Percentiles rank a stretch among this genome's conserved stretches.
phyloP scores from a whole-genome alignment of 2,888 invertebrate genomes.

The Melinaea marsaeus region DNA sequence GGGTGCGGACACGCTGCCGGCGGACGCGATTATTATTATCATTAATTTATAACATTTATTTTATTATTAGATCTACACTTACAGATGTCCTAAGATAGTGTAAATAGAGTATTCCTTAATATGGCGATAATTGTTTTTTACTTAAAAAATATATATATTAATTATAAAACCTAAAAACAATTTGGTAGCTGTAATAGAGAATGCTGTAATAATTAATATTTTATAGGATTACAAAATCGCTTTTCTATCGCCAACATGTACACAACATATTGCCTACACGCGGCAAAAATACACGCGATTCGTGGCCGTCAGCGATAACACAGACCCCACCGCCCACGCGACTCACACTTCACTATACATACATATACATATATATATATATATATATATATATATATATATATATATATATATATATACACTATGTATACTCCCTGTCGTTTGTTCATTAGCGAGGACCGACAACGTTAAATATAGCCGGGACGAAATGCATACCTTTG shows the following conservation, averaged over 20 bases:
- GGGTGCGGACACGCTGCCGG: conserved; percentile 10
- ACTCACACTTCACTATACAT: conserved; percentile 30
- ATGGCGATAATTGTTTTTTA: too few species aligned
- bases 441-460: conserved; percentile 37
- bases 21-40: conserved; percentile 17
- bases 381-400: conserved; percentile 1
- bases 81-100: too few species aligned
- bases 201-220: neutral
- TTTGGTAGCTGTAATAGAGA: neutral
- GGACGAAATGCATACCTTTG: conserved; percentile 29
- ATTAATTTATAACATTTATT: neutral
- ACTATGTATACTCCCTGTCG: conserved; percentile 17
- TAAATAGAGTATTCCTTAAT: too few species aligned
- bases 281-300: conserved; percentile 51
- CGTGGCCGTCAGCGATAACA: conserved; percentile 47
- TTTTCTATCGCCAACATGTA: conserved; percentile 3
- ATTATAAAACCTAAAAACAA: too few species aligned
- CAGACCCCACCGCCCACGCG: conserved; percentile 36
- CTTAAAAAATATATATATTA: too few species aligned
- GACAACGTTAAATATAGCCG: conserved; percentile 36
- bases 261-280: conserved; percentile 35
- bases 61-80: too few species aligned
- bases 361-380: conserved; percentile 25
- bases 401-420: neutral
- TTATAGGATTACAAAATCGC: conserved; percentile 10